Evolutionary conservation across 2,888 invertebrate species (phyloP), one percentile per base, ranked within the genome.

Genomic region (Acronicta leporina): DNA sequence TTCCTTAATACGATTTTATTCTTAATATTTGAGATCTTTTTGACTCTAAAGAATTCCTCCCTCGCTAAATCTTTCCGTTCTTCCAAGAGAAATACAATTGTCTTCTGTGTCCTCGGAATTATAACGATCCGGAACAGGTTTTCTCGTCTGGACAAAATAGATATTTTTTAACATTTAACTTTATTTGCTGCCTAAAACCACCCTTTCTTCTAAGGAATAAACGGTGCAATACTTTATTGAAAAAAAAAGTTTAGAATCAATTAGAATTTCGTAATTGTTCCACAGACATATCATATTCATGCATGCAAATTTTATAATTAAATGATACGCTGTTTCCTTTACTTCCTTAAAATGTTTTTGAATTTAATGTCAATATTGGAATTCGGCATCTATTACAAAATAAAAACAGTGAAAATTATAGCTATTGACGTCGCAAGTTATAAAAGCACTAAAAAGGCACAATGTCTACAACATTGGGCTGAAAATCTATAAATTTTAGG

Each of bases 181-280:
- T 57, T 16, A 10, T n/a, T 16, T 16, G 42, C 55, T 55, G 48
- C 66, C 68, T 43, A 11, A 52, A 67, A 55, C 42, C 55, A 67
- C 66, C 68, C 67, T 67, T 62, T 52, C 55, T 51, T 55, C 42
- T 45, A 55, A 55, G 14, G 14, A 61, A 38, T 16, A 11, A n/a
- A 33, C 15, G 16, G 2, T 30, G 11, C 10, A 30, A 15, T 33
- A 7, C 2, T n/a, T 44, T 27, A n/a, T 44, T 25, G 7, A 13
- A 7, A 25, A 30, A 30, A 9, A 2, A 7, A 9, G 5, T 9
- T 33, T 33, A 33, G 4, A 33, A 33, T 10, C 11, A 0, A 11
- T 33, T 11, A 11, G 1, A 30, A 30, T 30, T 30, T 5, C 10
- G 11, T 49, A 14, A 14, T 41, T 14, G 7, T 25, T 49, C 40